Percentiles rank a stretch among this genome's conserved stretches.
These are phyloP conservation scores for Patagioenas fasciata DNA, from an alignment of 2,113 vertebrate genomes.

Conservation along the genomic window DNA sequence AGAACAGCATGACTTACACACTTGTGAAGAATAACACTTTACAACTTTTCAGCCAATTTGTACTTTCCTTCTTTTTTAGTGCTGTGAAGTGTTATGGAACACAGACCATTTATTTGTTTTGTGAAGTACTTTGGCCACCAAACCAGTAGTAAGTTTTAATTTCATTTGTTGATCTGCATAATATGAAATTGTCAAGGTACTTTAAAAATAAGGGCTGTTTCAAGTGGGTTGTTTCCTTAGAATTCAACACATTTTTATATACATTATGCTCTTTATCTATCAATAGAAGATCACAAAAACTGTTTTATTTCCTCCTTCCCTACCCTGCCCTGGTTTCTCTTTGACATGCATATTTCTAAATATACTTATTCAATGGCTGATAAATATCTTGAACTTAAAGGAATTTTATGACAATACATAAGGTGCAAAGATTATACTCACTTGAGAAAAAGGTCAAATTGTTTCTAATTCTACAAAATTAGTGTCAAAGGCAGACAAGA, in stretches of 20 bases:
- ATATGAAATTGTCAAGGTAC: background rate
- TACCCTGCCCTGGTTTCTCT: background rate
- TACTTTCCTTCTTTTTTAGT: constrained; percentile 56
- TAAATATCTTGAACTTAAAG: accelerated
- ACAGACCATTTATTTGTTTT: constrained; percentile 64
- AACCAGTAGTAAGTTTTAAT: constrained; percentile 25
- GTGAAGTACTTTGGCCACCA: constrained; percentile 65
- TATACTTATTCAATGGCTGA: accelerated
- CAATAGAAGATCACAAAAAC: background rate
- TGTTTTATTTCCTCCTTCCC: background rate
- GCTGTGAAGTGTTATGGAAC: constrained; percentile 39
- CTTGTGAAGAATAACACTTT: background rate
- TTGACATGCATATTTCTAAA: background rate
- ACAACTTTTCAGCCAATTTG: background rate
- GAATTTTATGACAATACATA: background rate
- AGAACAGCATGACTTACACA: background rate
- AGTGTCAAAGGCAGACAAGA: background rate
- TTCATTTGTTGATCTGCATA: constrained; percentile 68
- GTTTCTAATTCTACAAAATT: background rate
- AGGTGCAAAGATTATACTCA: background rate
- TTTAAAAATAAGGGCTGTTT: background rate
- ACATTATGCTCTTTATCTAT: constrained; percentile 44
- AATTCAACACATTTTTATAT: constrained; percentile 23
- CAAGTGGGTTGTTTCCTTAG: constrained; percentile 74
- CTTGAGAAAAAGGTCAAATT: background rate